phyloP scores from a whole-genome alignment of 2,888 invertebrate genomes.

The Lasioglossum calceatum region DNA sequence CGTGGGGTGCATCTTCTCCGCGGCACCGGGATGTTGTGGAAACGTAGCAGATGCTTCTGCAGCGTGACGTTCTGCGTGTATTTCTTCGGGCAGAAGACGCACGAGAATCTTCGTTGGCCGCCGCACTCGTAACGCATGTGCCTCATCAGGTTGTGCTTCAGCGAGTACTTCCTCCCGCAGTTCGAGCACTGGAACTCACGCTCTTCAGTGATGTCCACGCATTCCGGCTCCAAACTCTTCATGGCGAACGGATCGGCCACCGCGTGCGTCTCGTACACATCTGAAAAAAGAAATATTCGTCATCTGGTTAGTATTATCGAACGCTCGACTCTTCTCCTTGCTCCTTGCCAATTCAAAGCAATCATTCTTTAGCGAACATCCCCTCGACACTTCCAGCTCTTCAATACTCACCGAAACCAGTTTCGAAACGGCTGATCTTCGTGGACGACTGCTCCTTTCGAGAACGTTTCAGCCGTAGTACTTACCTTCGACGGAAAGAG shows the following conservation, averaged over 20 bases:
- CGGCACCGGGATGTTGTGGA: slow-evolving; percentile 6
- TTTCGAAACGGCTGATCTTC: neutral
- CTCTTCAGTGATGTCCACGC: neutral
- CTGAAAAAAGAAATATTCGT: slow-evolving; percentile 59
- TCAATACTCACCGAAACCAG: neutral
- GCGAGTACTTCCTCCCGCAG: slow-evolving; percentile 81
- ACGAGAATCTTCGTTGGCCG: slow-evolving; percentile 75
- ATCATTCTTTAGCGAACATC: neutral
- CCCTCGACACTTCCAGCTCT: neutral
- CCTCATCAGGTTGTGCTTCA: slow-evolving; percentile 78
- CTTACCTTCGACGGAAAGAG: neutral
- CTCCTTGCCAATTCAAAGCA: neutral
- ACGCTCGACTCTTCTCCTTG: neutral
- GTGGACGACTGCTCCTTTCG: no score
- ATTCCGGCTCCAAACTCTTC: neutral
- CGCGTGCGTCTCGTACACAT: slow-evolving; percentile 12
- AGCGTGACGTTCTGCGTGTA: slow-evolving; percentile 78
- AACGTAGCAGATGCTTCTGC: slow-evolving; percentile 70
- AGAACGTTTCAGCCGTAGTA: neutral
- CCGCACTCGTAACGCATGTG: slow-evolving; percentile 84
- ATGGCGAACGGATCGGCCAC: neutral
- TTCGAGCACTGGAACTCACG: slow-evolving; percentile 71
- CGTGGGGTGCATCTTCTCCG: neutral
- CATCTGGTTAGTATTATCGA: slow-evolving; percentile 38
- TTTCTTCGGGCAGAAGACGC: slow-evolving; percentile 74